Evolutionary conservation across 2,888 invertebrate species (phyloP).

Genomic region (Apodemia hepburni): DNA sequence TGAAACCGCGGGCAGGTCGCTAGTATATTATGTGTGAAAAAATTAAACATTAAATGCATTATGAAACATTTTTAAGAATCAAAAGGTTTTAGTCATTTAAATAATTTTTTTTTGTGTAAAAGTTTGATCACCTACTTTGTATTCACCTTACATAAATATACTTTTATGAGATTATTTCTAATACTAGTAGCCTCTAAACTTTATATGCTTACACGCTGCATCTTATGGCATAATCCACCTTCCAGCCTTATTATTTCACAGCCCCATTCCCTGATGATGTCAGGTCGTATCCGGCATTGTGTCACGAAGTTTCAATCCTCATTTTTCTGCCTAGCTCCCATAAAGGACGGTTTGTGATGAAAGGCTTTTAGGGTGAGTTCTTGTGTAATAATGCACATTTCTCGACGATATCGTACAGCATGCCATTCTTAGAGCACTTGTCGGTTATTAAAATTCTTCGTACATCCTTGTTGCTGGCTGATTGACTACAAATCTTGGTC

Average conservation of each 20-base stretch:
- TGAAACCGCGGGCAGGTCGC: too few species aligned
- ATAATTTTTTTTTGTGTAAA: too few species aligned
- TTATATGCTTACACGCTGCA: constrained; percentile 31
- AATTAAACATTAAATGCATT: too few species aligned
- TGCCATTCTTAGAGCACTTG: neutral
- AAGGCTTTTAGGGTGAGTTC: constrained; percentile 34
- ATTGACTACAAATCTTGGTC: neutral
- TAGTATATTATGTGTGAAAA: too few species aligned
- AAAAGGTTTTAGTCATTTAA: too few species aligned
- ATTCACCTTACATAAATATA: too few species aligned
- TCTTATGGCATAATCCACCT: constrained; percentile 35
- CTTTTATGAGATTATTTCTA: constrained; percentile 16
- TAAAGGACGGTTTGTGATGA: constrained; percentile 44
- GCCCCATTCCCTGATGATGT: constrained; percentile 77
- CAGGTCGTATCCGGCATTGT: constrained; percentile 75
- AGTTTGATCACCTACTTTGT: too few species aligned
- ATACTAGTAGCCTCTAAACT: neutral
- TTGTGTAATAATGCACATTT: constrained; percentile 10
- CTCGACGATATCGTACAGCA: constrained; percentile 1
- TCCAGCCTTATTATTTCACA: constrained; percentile 75
- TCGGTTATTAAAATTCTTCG: neutral
- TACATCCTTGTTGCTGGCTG: neutral
- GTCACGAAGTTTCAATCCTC: constrained; percentile 71
- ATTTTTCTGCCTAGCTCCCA: constrained; percentile 47
- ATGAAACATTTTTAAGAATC: too few species aligned